These are phyloP conservation scores for Tapirus indicus DNA, from an alignment of 2,797 vertebrate genomes.

Conservation along the genomic window DNA sequence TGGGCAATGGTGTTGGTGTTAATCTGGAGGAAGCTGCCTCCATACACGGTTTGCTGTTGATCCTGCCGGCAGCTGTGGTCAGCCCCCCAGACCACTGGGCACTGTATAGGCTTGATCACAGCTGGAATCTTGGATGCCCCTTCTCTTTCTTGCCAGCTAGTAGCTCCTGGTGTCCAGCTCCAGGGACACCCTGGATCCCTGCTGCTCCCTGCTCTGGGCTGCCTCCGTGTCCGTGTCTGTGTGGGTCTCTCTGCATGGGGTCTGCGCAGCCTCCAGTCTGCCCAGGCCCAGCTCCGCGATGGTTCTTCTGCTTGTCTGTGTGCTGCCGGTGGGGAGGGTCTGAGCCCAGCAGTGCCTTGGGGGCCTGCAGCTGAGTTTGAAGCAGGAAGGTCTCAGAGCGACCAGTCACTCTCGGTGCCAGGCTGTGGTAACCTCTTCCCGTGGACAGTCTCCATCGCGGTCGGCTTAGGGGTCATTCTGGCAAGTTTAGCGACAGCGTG, in stretches of 20 bases:
- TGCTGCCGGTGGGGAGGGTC: neutral
- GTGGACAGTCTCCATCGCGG: neutral
- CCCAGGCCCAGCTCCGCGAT: neutral
- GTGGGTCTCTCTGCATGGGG: neutral
- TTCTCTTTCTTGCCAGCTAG: neutral
- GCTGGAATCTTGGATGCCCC: neutral
- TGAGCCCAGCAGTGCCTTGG: neutral
- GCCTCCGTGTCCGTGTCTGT: no score
- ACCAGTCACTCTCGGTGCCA: no score
- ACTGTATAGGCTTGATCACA: neutral
- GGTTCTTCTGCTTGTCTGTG: no score
- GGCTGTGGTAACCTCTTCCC: neutral
- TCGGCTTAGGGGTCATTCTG: neutral
- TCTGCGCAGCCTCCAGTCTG: neutral
- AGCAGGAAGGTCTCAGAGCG: neutral
- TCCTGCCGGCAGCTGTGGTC: no score
- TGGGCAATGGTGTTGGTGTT: no score
- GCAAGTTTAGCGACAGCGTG: neutral
- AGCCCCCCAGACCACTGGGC: neutral
- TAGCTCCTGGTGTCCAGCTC: neutral
- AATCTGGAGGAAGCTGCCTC: neutral
- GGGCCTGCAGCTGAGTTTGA: neutral
- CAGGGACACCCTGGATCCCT: neutral
- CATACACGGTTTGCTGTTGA: no score
- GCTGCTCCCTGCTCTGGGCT: neutral